Evolutionary conservation across 2,888 invertebrate species (phyloP).

Genomic region (Synanthedon tipuliformis): DNA sequence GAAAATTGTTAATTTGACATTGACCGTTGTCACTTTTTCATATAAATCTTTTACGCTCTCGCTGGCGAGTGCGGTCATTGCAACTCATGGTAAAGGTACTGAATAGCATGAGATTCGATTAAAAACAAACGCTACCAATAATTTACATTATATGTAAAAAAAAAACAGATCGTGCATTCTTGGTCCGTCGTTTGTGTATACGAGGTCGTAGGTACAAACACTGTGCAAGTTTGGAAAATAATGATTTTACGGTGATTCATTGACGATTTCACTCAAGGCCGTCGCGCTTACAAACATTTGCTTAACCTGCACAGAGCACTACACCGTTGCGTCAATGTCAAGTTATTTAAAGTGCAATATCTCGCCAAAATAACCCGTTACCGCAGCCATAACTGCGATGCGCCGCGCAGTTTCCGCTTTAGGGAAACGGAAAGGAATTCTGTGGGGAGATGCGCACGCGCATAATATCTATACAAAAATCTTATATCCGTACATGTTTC

Average conservation of each 20-base stretch:
- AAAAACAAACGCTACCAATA: no score
- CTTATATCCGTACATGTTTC: no score
- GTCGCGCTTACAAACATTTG: neutral
- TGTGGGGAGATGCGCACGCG: neutral
- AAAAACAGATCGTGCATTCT: no score
- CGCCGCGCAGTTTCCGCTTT: conserved; percentile 43
- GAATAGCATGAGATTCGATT: no score
- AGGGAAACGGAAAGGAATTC: conserved; percentile 26
- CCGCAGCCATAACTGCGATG: conserved; percentile 30
- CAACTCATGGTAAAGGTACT: no score
- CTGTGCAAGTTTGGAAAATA: neutral
- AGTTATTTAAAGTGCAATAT: conserved; percentile 23
- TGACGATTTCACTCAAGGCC: conserved; percentile 3
- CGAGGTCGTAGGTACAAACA: no score
- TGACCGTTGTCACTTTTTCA: no score
- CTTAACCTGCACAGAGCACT: conserved; percentile 16
- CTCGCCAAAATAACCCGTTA: conserved; percentile 33
- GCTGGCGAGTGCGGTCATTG: no score
- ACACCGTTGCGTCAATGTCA: conserved; percentile 12
- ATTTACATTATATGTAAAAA: no score
- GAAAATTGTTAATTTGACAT: no score
- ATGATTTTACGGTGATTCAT: conserved; percentile 1
- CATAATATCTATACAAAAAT: neutral
- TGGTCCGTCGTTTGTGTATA: no score
- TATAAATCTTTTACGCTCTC: no score